Base-by-base conservation (phyloP, 2,113 vertebrate genomes). In the Steatornis caripensis region DNA sequence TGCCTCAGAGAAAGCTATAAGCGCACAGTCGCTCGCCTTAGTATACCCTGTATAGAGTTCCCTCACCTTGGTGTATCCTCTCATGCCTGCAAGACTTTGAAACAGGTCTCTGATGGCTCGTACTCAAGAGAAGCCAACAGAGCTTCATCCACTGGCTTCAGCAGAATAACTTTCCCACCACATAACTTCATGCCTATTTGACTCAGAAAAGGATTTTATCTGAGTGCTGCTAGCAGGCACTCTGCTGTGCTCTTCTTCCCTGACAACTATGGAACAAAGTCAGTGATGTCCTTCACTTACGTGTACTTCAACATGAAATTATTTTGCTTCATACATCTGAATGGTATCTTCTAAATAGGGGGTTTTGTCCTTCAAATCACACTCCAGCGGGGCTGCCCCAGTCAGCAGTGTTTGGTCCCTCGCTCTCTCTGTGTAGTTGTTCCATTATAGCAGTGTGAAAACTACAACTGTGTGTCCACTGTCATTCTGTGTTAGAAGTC, bases 401-500 rank as follows among this genome's bases (percentile, higher is more conserved):
- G 2, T 84, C 91, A 87, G 78, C 87, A 83, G 3, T 29, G 37
- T 95, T 76, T 77, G 53, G 55, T 72, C 72, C 41, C 49, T 48
- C 5, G 0, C 45, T 53, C 37, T 61, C 69, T 72, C 60, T 78
- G 43, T 86, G 64, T 77, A 89, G 85, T 71, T 89, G 77, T 91
- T 96, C 80, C 81, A 71, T 94, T 96, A 84, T 85, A 89, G 83
- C 57, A 72, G 61, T 91, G 84, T 84, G 89, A 89, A 94, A 95
- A 77, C 93, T 91, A 57, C 93, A 90, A 21, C 89, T 92, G 74
- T 83, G 90, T 89, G 93, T 82, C 93, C 96, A 93, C 74, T 95
- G 95, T 91, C 96, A 89, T 91, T 96, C 75, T 86, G 61, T 39
- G 54, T 90, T 96, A 93, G 87, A 91, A 96, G 77, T 69, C 87